phyloP scores from a whole-genome alignment of 1,140 invertebrate species.

The Drosophila repleta region DNA sequence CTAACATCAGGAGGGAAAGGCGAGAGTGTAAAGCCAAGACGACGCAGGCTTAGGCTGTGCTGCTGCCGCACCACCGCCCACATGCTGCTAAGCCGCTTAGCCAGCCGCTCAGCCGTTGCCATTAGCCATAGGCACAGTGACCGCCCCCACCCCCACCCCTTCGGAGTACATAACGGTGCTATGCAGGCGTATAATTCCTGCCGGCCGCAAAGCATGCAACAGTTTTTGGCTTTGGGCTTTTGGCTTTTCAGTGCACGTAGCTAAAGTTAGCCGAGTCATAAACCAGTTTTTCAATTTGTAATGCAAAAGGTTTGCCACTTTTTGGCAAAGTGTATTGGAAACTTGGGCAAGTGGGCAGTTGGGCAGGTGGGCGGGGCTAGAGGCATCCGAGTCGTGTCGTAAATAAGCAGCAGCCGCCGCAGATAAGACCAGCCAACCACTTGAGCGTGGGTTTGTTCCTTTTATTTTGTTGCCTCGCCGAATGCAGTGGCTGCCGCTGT shows the following conservation, averaged over 20 bases:
- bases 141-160: not conserved
- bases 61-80: not conserved
- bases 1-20: not conserved
- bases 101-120: conserved; percentile 33
- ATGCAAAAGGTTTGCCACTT: conserved; percentile 40
- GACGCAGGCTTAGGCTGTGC: conserved; percentile 9
- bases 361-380: conserved; percentile 2
- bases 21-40: conserved; percentile 22
- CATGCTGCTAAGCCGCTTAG: conserved; percentile 39
- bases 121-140: conserved; percentile 20
- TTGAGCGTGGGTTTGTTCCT: conserved; percentile 17
- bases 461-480: conserved; percentile 24
- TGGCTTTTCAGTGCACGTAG: conserved; percentile 67
- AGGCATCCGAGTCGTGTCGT: conserved; percentile 32
- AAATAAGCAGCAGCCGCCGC: conserved; percentile 56
- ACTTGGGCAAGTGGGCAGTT: conserved; percentile 2
- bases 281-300: conserved; percentile 67
- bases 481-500: conserved; percentile 50
- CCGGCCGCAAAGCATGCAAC: conserved; percentile 75
- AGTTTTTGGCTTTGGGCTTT: conserved; percentile 48
- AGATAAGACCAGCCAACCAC: conserved; percentile 4
- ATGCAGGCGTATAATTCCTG: conserved; percentile 62
- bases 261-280: conserved; percentile 76
- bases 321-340: conserved; percentile 71
- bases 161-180: conserved; percentile 24